Conservation (phyloP, 1,140 invertebrate species). For the Apis mellifera region Amel_HAv3.1 CM009944.2:5163001-5163500, state of each 20-base stretch:
- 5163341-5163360: neutral
- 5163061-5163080: too few species aligned
- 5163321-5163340: neutral
- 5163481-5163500: neutral
- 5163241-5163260: conserved; percentile 8
- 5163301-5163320: neutral
- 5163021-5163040: neutral
- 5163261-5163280: neutral
- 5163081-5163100: neutral
- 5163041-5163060: neutral
- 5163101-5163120: conserved; percentile 36
- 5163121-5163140: conserved; percentile 57
- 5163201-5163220: conserved; percentile 29
- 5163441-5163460: neutral
- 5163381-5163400: neutral
- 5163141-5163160: conserved; percentile 67
- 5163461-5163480: neutral
- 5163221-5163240: conserved; percentile 2
- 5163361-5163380: neutral
- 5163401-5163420: neutral
- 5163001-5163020: neutral
- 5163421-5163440: neutral
- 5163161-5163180: conserved; percentile 69
- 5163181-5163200: conserved; percentile 64
- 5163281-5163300: neutral